Evolutionary conservation across 2,888 invertebrate species (phyloP), one percentile per base, ranked within the genome.

Genomic region (Taenaris catops): DNA sequence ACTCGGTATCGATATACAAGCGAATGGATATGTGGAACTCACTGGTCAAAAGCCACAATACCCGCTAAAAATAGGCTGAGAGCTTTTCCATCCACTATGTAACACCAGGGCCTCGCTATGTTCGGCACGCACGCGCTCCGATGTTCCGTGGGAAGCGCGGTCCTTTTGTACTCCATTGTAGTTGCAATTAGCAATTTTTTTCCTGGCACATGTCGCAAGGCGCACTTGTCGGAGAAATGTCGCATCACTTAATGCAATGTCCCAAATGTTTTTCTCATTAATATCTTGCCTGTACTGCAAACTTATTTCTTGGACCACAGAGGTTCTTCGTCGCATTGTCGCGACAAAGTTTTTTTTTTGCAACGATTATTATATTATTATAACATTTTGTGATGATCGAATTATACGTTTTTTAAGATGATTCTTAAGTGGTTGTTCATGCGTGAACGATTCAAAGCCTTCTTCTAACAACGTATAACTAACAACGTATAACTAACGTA

Each of bases 131-230:
- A 66, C 67, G 67, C 63, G 47, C 55, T 56, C 49, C 55, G 76
- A 71, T 67, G 78, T 63, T 63, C 66, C 84, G 83, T 86, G 86
- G 81, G 86, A 86, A 84, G 58, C 61, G 84, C 84, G 84, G 84
- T 45, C 49, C 68, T 79, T 84, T 84, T 83, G 81, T 78, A 55
- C 61, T 53, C 68, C 80, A 80, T 81, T 81, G 84, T 80, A 76
- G 58, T 71, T 63, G 80, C 69, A 84, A 84, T 86, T 86, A 86
- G 69, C 68, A 65, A 44, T 44, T 49, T 81, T n/a, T 81, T 84
- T 76, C 60, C 55, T 34, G 51, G 51, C 51, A 61, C 60, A 61
- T 66, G 67, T 61, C 65, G 62, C 67, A 57, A 63, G 53, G 66
- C 64, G 75, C 70, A 71, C 80, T 79, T 76, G 80, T 65, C 68